These are phyloP conservation scores for Lordiphosa mommai DNA, from an alignment of 1,140 invertebrate genomes.

Conservation along the genomic window DNA sequence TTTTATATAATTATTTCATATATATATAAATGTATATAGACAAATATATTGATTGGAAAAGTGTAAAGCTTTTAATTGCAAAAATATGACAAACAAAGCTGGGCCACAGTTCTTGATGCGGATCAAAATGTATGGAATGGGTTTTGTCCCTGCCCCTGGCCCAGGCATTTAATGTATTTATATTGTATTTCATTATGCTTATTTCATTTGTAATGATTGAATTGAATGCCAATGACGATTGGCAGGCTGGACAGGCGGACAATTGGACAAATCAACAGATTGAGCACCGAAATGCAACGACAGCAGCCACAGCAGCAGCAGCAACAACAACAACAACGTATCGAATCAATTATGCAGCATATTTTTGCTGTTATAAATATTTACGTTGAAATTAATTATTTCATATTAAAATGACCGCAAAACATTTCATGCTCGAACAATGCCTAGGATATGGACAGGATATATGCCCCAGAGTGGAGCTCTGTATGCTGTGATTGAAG, in stretches of 20 bases:
- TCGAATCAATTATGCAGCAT: constrained; percentile 72
- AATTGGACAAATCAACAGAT: constrained; percentile 41
- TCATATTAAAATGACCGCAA: constrained; percentile 78
- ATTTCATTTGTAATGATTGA: constrained; percentile 72
- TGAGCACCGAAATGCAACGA: constrained; percentile 5
- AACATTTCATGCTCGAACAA: constrained; percentile 68
- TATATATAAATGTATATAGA: not conserved
- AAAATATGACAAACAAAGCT: constrained; percentile 36
- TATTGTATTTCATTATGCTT: constrained; percentile 73
- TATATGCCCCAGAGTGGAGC: constrained; percentile 9
- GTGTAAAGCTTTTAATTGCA: constrained; percentile 72
- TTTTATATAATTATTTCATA: constrained; percentile 71
- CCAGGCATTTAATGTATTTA: constrained; percentile 70
- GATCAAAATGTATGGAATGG: not conserved
- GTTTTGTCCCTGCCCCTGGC: constrained; percentile 5
- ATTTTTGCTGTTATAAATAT: constrained; percentile 76
- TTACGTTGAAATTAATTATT: constrained; percentile 76
- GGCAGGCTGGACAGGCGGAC: constrained; percentile 8
- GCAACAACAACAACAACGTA: constrained; percentile 4
- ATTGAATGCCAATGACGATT: constrained; percentile 62
- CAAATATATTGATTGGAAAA: constrained; percentile 53
- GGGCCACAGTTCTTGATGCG: not conserved
- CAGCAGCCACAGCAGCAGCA: not conserved
- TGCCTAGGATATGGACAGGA: constrained; percentile 24
- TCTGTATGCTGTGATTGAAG: too few relatives aligned